Percentiles rank a stretch among this genome's conserved stretches.
Evolutionary conservation across 2,113 vertebrate species (phyloP).

Genomic region (Boleophthalmus pectinirostris): DNA sequence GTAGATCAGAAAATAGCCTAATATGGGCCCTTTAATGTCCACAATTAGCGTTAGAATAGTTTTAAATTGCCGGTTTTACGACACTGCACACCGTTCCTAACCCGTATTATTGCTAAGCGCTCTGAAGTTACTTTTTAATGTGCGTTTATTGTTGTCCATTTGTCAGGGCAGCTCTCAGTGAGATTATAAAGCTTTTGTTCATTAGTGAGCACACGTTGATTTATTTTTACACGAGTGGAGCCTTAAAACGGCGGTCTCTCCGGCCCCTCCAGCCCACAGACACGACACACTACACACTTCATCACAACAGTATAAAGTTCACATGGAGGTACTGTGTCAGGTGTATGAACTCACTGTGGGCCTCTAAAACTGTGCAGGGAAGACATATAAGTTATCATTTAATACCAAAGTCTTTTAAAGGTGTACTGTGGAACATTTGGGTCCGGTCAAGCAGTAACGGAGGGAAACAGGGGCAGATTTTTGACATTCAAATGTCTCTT

Average conservation of each 20-base stretch:
- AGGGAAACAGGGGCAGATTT: too few species aligned
- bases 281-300: neutral
- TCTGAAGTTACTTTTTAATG: neutral
- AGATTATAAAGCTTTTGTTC: conserved; percentile 12
- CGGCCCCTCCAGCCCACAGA: conserved; percentile 1
- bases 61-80: neutral
- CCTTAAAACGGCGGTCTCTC: neutral
- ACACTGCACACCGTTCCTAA: neutral
- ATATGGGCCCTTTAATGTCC: too few species aligned
- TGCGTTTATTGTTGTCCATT: neutral
- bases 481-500: too few species aligned
- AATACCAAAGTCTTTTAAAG: neutral
- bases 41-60: neutral
- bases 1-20: too few species aligned
- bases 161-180: neutral
- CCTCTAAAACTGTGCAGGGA: neutral
- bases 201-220: neutral
- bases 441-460: too few species aligned
- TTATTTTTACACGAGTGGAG: neutral
- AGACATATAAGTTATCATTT: neutral
- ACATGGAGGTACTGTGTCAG: neutral
- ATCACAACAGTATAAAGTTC: neutral
- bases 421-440: neutral
- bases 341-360: neutral
- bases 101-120: neutral